A percentile compares a stretch with the other conserved stretches of the same genome.
These are phyloP conservation scores for Patella ulyssiponensis DNA, from an alignment of 2,888 invertebrate genomes.

Conservation along the genomic window DNA sequence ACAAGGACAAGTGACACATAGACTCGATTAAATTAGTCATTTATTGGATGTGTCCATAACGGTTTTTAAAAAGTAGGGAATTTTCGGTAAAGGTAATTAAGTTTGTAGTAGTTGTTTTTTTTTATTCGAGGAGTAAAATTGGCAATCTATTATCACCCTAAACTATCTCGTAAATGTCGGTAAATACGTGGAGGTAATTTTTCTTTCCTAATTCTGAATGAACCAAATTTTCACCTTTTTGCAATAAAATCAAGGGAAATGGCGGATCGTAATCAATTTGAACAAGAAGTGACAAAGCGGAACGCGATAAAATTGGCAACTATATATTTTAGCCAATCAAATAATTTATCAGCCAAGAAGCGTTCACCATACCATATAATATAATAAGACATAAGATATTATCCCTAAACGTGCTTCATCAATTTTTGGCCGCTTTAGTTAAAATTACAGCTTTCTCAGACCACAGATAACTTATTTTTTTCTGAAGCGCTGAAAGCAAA, in stretches of 20 bases:
- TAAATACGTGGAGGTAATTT: slow-evolving; percentile 1
- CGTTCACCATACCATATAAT: background rate
- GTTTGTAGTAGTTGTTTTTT: background rate
- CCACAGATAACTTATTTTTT: background rate
- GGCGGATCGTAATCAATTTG: background rate
- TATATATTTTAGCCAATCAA: slow-evolving; percentile 7
- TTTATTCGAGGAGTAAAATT: background rate
- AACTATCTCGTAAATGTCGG: background rate
- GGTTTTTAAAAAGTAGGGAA: no score
- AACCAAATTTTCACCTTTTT: slow-evolving; percentile 13
- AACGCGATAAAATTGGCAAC: slow-evolving; percentile 10
- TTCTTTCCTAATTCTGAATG: slow-evolving; percentile 7
- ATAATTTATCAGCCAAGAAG: background rate
- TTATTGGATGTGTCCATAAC: no score
- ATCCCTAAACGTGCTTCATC: background rate
- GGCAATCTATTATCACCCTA: background rate
- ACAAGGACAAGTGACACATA: no score
- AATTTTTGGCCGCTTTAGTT: background rate
- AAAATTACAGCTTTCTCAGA: slow-evolving; percentile 9
- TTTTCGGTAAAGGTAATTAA: background rate
- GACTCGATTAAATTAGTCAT: no score
- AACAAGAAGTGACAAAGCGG: slow-evolving; percentile 7
- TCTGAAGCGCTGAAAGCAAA: slow-evolving; percentile 5
- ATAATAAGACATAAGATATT: slow-evolving; percentile 8
- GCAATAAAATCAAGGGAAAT: slow-evolving; percentile 8